A percentile compares a stretch with the other conserved stretches of the same genome.
phyloP scores from a whole-genome alignment of 2,888 invertebrate species.

The Leptarthrus brevirostris region DNA sequence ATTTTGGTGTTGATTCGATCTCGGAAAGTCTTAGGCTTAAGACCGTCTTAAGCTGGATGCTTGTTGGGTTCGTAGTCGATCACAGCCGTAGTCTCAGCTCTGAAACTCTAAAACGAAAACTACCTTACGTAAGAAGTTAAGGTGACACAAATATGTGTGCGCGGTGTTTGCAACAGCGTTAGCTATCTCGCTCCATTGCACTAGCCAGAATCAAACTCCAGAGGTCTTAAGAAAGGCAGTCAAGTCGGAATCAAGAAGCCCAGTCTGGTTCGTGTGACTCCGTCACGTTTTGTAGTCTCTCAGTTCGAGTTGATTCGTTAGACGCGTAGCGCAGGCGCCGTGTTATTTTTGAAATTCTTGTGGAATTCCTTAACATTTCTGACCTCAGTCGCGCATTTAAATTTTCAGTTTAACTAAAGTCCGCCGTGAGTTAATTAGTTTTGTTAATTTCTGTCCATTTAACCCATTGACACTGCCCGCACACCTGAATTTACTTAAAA shows the following conservation, averaged over 20 bases:
- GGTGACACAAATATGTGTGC: slow-evolving; percentile 15
- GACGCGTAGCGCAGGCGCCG: slow-evolving; percentile 53
- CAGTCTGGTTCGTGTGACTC: slow-evolving; percentile 44
- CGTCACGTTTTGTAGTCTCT: slow-evolving; percentile 48
- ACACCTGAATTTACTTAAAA: slow-evolving; percentile 7
- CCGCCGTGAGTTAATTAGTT: neutral
- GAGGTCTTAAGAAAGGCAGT: slow-evolving; percentile 38
- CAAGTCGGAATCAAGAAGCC: slow-evolving; percentile 26
- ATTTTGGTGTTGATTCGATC: no score
- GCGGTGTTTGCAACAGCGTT: neutral
- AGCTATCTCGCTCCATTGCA: slow-evolving; percentile 16
- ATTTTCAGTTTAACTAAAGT: neutral
- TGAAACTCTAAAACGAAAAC: slow-evolving; percentile 9
- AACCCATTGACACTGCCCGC: slow-evolving; percentile 6
- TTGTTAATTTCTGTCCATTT: neutral
- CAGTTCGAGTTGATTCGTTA: slow-evolving; percentile 49
- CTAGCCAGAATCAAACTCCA: neutral
- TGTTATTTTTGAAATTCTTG: slow-evolving; percentile 3
- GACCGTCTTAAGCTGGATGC: no score
- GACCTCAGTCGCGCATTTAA: slow-evolving; percentile 23
- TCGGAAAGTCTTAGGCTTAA: no score
- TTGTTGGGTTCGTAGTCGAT: no score
- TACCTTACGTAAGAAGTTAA: slow-evolving; percentile 37
- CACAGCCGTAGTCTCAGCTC: no score
- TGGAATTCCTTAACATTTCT: slow-evolving; percentile 4